Evolutionary conservation across 2,797 vertebrate species (phyloP).

Genomic region (Argentina silus): DNA sequence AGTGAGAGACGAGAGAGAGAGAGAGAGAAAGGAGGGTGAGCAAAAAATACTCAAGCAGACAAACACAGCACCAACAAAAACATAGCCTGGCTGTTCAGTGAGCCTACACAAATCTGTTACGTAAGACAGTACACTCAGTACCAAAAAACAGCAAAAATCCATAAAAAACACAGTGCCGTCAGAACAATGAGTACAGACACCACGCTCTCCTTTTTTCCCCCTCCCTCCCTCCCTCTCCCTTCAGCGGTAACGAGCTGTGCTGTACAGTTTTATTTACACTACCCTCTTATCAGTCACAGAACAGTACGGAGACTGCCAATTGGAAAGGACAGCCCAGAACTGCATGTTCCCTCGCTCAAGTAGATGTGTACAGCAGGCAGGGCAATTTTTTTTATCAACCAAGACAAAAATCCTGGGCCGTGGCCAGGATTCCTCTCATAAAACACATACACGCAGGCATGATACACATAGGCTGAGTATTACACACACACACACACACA

Average conservation of each 20-base stretch:
- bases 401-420: constrained; percentile 60
- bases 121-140: constrained; percentile 92
- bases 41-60: constrained; percentile 55
- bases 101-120: constrained; percentile 84
- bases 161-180: constrained; percentile 82
- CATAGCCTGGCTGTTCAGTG: constrained; percentile 75
- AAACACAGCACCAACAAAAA: constrained; percentile 71
- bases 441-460: constrained; percentile 5
- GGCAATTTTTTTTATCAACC: constrained; percentile 63
- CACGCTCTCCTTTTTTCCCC: constrained; percentile 66
- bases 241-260: constrained; percentile 82
- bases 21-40: neutral
- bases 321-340: constrained; percentile 91
- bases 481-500: constrained; percentile 7
- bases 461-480: neutral
- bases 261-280: constrained; percentile 98
- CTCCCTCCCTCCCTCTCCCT: constrained; percentile 45
- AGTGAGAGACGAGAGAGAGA: neutral
- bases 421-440: constrained; percentile 53
- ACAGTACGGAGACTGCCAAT: constrained; percentile 89
- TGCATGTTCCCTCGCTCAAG: constrained; percentile 88
- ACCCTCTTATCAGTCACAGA: constrained; percentile 95
- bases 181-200: constrained; percentile 97
- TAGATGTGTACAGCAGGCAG: constrained; percentile 79
- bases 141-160: constrained; percentile 86